These are phyloP conservation scores for Trichonephila inaurata DNA, from an alignment of 1,140 invertebrate species.

Conservation along the genomic window DNA sequence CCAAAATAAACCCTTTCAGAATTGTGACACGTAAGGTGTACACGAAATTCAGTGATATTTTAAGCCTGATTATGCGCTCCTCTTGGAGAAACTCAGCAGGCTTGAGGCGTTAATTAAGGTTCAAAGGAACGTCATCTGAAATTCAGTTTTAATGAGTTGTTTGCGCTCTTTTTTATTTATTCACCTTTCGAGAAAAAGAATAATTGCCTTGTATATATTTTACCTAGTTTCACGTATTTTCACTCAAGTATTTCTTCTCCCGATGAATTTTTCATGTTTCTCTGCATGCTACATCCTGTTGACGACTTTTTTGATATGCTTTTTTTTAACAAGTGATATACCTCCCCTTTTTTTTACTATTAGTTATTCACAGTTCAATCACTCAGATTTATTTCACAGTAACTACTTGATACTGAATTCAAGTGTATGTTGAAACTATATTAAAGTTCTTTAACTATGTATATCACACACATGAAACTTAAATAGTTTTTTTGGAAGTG, in stretches of 20 bases:
- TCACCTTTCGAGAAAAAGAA: not conserved
- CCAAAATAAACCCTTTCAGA: not conserved
- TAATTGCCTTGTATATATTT: not conserved
- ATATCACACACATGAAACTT: no score
- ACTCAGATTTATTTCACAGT: no score
- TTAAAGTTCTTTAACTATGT: no score
- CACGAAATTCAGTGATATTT: not conserved
- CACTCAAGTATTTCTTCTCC: not conserved
- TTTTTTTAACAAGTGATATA: no score
- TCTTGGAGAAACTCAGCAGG: not conserved
- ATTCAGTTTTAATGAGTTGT: not conserved
- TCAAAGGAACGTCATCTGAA: not conserved
- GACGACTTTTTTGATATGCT: no score
- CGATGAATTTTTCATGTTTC: slow-evolving; percentile 17
- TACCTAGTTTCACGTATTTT: not conserved
- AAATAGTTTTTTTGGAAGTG: no score
- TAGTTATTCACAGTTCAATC: no score
- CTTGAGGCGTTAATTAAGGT: not conserved
- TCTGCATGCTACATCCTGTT: slow-evolving; percentile 6
- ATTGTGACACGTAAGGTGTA: not conserved
- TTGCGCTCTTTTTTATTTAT: not conserved
- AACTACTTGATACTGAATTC: no score
- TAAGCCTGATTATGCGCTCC: not conserved
- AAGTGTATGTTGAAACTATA: no score
- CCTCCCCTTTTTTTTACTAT: no score